phyloP scores from a whole-genome alignment of 2,113 vertebrate species.

The Xiphias gladius region DNA sequence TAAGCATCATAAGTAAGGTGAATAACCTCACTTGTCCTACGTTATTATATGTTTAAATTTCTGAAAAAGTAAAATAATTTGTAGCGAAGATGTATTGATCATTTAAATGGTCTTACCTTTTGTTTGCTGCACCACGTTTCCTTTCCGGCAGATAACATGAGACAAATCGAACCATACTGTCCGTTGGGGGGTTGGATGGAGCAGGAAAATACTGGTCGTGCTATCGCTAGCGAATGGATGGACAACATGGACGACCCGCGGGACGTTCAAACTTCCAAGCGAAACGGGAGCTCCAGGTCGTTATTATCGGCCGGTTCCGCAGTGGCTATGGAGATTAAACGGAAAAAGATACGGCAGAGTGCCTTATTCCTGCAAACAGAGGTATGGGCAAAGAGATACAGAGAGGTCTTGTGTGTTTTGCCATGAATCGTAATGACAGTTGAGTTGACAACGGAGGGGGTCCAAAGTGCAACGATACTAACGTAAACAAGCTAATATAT shows the following conservation, averaged over 20 bases:
- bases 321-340: slow-evolving; percentile 85
- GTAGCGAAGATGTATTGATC: rapidly evolving
- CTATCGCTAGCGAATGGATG: slow-evolving; percentile 29
- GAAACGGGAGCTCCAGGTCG: slow-evolving; percentile 59
- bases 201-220: slow-evolving; percentile 26
- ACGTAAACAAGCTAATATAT: background rate
- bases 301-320: slow-evolving; percentile 78
- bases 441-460: background rate
- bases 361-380: slow-evolving; percentile 76
- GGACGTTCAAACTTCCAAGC: slow-evolving; percentile 83
- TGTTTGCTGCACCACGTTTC: background rate
- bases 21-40: background rate
- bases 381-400: slow-evolving; percentile 54
- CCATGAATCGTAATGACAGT: background rate
- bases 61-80: too few relatives aligned
- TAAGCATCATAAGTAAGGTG: background rate
- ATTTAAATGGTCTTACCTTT: background rate
- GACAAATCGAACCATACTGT: background rate
- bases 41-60: background rate
- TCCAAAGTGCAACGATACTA: slow-evolving; percentile 37
- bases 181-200: slow-evolving; percentile 49
- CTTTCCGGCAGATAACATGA: background rate
- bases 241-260: slow-evolving; percentile 81
- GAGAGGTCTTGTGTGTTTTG: background rate
- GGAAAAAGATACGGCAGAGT: slow-evolving; percentile 84